Evolutionary conservation across 2,113 vertebrate genomes (phyloP), one percentile per base, ranked within the genome.

Genomic region (Dissostichus mawsoni): DNA sequence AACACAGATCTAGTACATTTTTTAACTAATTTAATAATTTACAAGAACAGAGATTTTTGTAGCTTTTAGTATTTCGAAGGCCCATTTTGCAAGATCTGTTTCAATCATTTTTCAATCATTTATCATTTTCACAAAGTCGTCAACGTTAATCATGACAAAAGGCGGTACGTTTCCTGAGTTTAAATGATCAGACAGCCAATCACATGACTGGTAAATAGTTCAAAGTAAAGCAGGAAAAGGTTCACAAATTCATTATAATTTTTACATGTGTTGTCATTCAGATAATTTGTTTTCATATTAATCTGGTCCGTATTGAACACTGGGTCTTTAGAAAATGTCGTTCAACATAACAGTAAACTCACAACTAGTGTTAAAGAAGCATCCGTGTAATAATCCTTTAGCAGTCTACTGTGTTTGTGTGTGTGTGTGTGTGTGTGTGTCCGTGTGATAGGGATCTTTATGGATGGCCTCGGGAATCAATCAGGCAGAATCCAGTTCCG

Each of bases 391-490:
- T 63, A 13, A 58, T 58, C 56, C 76, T 13, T 23, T 5, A 56
- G 53, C n/a, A 48, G 58, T 52, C 11, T 63, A 5, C 18, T 61
- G 58, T 61, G 65, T 58, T 44, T 8, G 36, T 55, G 61, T 51
- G 36, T 44, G 78, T 44, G 78, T 58, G 45, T 16, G 13, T 8
- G 61, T 16, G 25, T 53, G 14, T 55, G 23, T 41, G 58, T 41
- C 14, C 23, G 33, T 12, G 58, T 44, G 80, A 78, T 56, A 73
- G 62, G 63, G 55, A 87, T 80, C 76, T 72, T 33, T 75, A 69
- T 64, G 33, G 56, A 76, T 67, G 59, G 67, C 51, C 67, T 1
- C 1, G 51, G 13, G 57, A 83, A 87, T 83, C 69, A 80, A 78
- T 84, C 81, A 83, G 18, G 29, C 52, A 51, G 29, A 53, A 72